These are phyloP conservation scores for Herpetotheres cachinnans DNA, from an alignment of 2,113 vertebrate genomes.

Conservation along the genomic window DNA sequence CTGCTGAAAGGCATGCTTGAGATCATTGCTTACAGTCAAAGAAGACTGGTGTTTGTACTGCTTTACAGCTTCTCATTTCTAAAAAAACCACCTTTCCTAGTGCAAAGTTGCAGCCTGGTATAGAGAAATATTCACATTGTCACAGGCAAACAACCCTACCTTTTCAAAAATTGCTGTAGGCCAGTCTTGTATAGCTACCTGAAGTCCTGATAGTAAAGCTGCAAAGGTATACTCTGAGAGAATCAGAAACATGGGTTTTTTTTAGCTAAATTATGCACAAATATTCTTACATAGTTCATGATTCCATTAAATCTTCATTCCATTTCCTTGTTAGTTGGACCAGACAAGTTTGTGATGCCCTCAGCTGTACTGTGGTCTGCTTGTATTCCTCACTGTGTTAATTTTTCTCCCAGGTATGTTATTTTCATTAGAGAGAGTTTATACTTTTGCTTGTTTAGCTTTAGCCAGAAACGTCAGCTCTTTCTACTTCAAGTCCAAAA, in stretches of 20 bases:
- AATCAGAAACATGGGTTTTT: neutral
- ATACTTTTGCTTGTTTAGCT: slow-evolving; percentile 5
- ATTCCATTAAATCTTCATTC: neutral
- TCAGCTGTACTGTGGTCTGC: neutral
- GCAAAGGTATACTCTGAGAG: neutral
- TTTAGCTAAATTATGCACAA: neutral
- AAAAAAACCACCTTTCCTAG: neutral
- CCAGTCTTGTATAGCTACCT: neutral
- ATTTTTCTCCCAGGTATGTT: neutral
- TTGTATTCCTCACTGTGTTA: neutral
- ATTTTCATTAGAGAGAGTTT: neutral
- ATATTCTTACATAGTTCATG: neutral
- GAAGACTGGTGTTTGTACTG: neutral
- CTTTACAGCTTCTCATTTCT: neutral
- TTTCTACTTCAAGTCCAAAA: slow-evolving; percentile 40
- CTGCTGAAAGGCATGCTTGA: neutral
- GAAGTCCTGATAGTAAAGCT: neutral
- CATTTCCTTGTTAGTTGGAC: neutral
- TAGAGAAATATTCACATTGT: neutral
- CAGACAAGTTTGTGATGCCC: neutral
- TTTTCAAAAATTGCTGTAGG: neutral
- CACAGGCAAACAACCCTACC: neutral
- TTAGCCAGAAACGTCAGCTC: neutral
- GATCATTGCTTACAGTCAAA: neutral
- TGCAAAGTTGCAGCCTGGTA: neutral